Evolutionary conservation across 2,888 invertebrate genomes (phyloP).

Genomic region (Agriopis aurantiaria): DNA sequence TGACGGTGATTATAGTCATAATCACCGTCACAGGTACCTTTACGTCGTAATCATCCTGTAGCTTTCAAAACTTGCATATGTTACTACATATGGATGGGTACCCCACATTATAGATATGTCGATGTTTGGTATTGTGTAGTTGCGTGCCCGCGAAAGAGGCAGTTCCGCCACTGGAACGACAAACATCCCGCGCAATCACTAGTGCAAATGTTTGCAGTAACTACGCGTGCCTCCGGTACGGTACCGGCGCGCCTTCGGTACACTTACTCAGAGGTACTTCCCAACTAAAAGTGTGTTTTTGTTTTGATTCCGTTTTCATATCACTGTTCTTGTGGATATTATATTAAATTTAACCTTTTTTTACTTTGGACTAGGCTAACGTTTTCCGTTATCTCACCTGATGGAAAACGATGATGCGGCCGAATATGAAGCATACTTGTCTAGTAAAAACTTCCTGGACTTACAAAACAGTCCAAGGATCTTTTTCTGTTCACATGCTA

Average conservation of each 20-base stretch:
- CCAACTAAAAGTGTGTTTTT: neutral
- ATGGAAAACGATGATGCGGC: too few relatives aligned
- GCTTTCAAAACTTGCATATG: too few relatives aligned
- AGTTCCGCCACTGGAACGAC: slow-evolving; percentile 45
- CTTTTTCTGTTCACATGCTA: too few relatives aligned
- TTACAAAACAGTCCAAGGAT: too few relatives aligned
- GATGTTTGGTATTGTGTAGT: slow-evolving; percentile 30
- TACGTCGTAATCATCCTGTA: neutral
- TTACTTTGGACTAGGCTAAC: too few relatives aligned
- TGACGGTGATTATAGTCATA: too few relatives aligned
- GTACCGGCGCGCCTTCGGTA: slow-evolving; percentile 27
- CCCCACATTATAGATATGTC: neutral
- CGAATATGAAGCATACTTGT: too few relatives aligned
- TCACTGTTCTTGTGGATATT: slow-evolving; percentile 19
- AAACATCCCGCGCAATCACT: slow-evolving; percentile 75
- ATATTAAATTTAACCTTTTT: too few relatives aligned
- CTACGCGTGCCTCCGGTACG: slow-evolving; percentile 49
- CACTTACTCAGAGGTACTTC: neutral
- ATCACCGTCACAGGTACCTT: too few relatives aligned
- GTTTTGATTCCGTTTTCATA: neutral
- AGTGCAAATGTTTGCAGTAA: slow-evolving; percentile 70
- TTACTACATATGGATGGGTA: too few relatives aligned
- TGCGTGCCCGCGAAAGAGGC: slow-evolving; percentile 42
- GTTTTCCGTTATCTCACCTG: too few relatives aligned
- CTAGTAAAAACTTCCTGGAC: too few relatives aligned